Conservation (phyloP, 2,113 vertebrate genomes). For the Pollimyrus isidori region DNA sequence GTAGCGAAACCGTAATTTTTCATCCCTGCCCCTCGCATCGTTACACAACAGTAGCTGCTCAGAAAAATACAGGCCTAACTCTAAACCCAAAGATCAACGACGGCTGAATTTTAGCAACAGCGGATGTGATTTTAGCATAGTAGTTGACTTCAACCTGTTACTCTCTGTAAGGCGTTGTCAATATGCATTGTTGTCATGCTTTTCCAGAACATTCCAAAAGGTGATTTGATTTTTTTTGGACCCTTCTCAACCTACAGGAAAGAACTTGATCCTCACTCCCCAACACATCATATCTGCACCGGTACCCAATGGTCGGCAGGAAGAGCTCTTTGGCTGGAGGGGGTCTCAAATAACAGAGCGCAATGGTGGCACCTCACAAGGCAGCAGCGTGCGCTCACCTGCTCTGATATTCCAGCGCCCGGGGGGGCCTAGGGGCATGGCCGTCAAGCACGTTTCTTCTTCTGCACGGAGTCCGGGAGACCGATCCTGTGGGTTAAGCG, state of each 20-base stretch:
- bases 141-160: background rate
- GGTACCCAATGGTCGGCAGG: conserved; percentile 23
- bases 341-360: background rate
- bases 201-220: background rate
- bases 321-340: conserved; percentile 24
- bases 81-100: background rate
- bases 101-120: background rate
- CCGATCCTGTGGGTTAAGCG: conserved; percentile 31
- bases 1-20: background rate
- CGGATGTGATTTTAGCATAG: background rate
- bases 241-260: background rate
- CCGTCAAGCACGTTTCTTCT: conserved; percentile 32
- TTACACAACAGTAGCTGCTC: background rate
- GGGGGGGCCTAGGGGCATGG: conserved; percentile 30
- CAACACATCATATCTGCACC: conserved; percentile 15
- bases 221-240: background rate
- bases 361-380: background rate
- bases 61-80: background rate
- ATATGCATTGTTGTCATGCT: background rate
- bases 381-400: conserved; percentile 24
- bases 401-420: conserved; percentile 35
- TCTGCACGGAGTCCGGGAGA: conserved; percentile 27
- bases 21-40: background rate
- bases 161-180: background rate
- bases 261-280: background rate